phyloP scores from a whole-genome alignment of 1,140 invertebrate genomes.

The Orchestia grillus region DNA sequence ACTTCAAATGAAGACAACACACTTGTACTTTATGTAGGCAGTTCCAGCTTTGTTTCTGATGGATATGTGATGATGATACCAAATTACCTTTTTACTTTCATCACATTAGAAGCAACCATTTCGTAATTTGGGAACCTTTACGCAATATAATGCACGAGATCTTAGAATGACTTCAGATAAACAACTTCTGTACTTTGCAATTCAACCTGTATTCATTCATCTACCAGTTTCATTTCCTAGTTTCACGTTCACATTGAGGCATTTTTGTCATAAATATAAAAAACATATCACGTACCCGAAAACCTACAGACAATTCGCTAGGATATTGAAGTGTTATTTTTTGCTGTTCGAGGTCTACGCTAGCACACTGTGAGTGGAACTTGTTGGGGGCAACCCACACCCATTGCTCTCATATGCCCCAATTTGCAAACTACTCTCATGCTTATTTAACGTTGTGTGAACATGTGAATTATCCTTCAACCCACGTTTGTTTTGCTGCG shows the following conservation, averaged over 20 bases:
- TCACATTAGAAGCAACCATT: background rate
- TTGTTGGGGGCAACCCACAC: too few relatives aligned
- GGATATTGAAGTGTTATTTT: background rate
- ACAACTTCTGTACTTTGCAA: background rate
- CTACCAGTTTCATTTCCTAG: background rate
- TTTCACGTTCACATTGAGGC: background rate
- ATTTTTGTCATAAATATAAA: background rate
- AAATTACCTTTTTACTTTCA: background rate
- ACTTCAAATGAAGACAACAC: background rate
- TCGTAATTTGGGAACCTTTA: background rate
- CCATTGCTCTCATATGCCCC: background rate
- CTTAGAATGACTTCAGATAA: background rate
- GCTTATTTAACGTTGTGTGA: background rate
- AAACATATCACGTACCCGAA: background rate
- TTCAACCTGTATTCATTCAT: background rate
- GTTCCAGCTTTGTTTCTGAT: background rate
- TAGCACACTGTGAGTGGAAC: too few relatives aligned
- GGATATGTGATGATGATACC: background rate
- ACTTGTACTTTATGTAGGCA: background rate
- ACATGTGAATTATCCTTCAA: background rate
- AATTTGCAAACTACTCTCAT: background rate
- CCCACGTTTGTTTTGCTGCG: background rate
- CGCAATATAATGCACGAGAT: background rate
- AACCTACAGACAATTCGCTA: background rate
- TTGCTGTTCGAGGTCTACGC: background rate